Evolutionary conservation across 2,797 vertebrate genomes (phyloP), one percentile per base, ranked within the genome.

Genomic region (Emys orbicularis): DNA sequence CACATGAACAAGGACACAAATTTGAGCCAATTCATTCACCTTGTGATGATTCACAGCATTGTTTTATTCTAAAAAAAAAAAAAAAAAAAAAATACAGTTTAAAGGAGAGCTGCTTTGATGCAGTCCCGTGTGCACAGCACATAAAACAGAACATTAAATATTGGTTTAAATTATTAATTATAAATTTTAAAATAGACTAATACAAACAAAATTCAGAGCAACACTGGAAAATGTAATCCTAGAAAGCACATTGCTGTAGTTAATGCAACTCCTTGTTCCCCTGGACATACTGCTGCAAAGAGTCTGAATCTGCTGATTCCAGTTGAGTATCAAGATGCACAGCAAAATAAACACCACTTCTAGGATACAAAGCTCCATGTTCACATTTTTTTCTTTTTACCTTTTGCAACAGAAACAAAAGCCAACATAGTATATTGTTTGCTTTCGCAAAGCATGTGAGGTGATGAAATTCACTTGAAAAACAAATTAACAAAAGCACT

Each of bases 101-200:
- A 88, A 84, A 76, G 91, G 88, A 91, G 56, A 96, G 88, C 96
- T 93, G 95, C 95, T 94, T 95, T 82, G 94, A 92, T 96, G 92
- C 12, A 2, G 18, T 57, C 89, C 85, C 49, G 76, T 85, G 95
- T 83, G 88, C 94, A 93, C 94, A 89, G 97, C 95, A 90, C 96
- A 96, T 95, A 53, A 84, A 83, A 57, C 81, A 53, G 27, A 88
- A 97, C 94, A 95, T 97, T 97, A 98, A 97, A 97, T 97, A 96
- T 79, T 0, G 8, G 41, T 94, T 97, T 96, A 95, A 95, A 87
- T 86, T 95, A 87, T 94, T 94, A 97, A 96, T 91, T 61, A 83
- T 85, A 87, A 49, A 89, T 88, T 94, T 57, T 19, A 95, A 95
- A 92, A 93, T 89, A 96, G 92, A 83, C 52, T 83, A 92, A 90